Conservation (phyloP, 2,797 vertebrate species). For the Benthosema pterotum region DNA sequence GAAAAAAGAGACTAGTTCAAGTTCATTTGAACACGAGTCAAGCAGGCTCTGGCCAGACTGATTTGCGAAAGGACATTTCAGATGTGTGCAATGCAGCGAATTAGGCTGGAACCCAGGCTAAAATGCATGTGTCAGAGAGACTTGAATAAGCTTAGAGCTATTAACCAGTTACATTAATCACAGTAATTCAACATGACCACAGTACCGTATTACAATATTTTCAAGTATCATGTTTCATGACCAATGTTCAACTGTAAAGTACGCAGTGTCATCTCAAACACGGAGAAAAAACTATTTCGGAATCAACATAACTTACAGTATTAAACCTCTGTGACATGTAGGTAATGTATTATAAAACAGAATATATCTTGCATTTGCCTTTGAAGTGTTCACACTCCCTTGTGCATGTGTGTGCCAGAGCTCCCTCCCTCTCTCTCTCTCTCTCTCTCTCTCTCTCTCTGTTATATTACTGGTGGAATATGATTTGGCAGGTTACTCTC, state of each 20-base stretch:
- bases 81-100: no score
- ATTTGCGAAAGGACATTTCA: no score
- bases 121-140: constrained; percentile 4
- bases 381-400: constrained; percentile 33
- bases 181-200: background rate
- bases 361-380: constrained; percentile 45
- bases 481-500: constrained; percentile 55
- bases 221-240: constrained; percentile 26
- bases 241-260: constrained; percentile 26
- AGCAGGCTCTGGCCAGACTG: no score
- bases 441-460: constrained; percentile 17
- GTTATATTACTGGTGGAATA: constrained; percentile 52
- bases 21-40: no score
- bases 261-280: background rate
- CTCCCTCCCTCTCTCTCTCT: no score
- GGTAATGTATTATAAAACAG: constrained; percentile 35
- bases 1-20: no score
- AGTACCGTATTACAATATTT: constrained; percentile 12
- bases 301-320: constrained; percentile 31
- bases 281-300: background rate
- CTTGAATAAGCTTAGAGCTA: constrained; percentile 14
- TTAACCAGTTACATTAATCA: constrained; percentile 24
- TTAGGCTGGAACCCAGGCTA: no score
- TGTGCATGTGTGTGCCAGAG: background rate
- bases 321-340: constrained; percentile 35